Conservation (phyloP, 2,888 invertebrate genomes). For the Megaustenia siamemsis region DNA sequence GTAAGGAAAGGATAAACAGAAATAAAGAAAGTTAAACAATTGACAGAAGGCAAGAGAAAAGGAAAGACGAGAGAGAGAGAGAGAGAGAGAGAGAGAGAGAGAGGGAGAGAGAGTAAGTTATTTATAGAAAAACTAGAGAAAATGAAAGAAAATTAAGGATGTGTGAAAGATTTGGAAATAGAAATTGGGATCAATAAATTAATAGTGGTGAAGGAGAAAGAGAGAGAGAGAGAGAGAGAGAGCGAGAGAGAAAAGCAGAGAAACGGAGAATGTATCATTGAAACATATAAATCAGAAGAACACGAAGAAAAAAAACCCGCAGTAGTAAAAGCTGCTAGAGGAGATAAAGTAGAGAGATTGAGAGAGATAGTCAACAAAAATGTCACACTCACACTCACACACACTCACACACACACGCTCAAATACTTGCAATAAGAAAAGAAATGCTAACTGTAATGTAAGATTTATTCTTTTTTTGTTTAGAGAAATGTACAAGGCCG, state of each 20-base stretch:
- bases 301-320: slow-evolving; percentile 12
- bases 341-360: not conserved
- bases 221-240: too few species aligned
- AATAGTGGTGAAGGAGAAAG: too few species aligned
- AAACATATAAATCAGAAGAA: not conserved
- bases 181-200: not conserved
- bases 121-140: not conserved
- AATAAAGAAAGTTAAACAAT: slow-evolving; percentile 26
- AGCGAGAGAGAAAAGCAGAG: too few species aligned
- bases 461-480: too few species aligned
- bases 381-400: too few species aligned
- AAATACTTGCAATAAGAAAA: too few species aligned
- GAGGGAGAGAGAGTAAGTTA: not conserved
- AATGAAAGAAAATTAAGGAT: not conserved
- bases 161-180: not conserved
- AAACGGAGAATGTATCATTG: too few species aligned
- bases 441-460: too few species aligned
- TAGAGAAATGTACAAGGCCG: not conserved
- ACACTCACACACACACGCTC: too few species aligned
- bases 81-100: not conserved
- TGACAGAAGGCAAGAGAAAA: not conserved
- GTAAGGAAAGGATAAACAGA: slow-evolving; percentile 9
- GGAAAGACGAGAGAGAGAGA: not conserved
- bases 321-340: not conserved
- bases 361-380: not conserved